These are phyloP conservation scores for Pachypsylla venusta DNA, from an alignment of 1,140 invertebrate genomes.

Conservation along the genomic window DNA sequence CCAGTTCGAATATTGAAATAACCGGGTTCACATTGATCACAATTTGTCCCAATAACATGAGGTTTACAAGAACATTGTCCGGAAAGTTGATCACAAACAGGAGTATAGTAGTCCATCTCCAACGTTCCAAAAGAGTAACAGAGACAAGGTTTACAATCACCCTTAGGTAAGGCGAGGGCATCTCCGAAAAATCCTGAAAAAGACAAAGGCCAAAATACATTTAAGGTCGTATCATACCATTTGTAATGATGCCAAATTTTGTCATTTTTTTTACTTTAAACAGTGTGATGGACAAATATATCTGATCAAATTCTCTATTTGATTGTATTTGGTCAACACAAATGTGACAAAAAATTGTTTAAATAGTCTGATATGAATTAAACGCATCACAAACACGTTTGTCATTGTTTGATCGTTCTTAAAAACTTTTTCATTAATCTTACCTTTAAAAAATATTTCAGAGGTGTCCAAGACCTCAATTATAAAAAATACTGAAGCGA, in stretches of 20 bases:
- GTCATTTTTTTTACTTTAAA: no score
- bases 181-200: slow-evolving; percentile 66
- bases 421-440: no score
- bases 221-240: no score
- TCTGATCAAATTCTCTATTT: no score
- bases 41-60: slow-evolving; percentile 73
- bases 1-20: slow-evolving; percentile 69
- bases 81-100: slow-evolving; percentile 59
- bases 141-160: slow-evolving; percentile 76
- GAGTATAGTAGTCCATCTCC: slow-evolving; percentile 45
- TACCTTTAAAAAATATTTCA: no score
- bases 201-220: no score
- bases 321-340: neutral
- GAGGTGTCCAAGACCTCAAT: no score
- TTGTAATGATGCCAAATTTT: no score
- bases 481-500: neutral
- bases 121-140: slow-evolving; percentile 68
- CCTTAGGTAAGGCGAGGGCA: slow-evolving; percentile 69
- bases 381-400: no score
- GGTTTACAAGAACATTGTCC: slow-evolving; percentile 76
- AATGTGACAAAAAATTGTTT: neutral
- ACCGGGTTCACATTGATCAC: slow-evolving; percentile 73
- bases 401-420: no score
- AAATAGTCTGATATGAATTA: no score
- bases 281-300: no score